phyloP scores from a whole-genome alignment of 2,888 invertebrate species.

The Sarcophaga subvicina region DNA sequence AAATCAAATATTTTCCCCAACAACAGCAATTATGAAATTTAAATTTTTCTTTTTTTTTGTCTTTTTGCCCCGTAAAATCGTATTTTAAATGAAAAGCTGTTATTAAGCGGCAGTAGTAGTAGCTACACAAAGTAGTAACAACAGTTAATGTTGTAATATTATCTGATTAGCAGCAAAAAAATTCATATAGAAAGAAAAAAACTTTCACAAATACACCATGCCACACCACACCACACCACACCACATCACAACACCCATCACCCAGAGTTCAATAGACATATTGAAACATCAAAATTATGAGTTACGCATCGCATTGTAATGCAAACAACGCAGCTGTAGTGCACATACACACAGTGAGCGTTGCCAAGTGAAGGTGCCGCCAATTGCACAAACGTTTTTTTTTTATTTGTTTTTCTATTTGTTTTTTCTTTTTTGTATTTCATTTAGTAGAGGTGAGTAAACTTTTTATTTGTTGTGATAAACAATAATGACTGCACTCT shows the following conservation, averaged over 20 bases:
- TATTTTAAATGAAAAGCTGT: too few species aligned
- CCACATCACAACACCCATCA: background rate
- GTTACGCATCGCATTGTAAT: conserved; percentile 44
- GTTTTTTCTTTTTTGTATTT: conserved; percentile 7
- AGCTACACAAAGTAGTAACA: too few species aligned
- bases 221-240: too few species aligned
- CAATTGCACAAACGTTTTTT: conserved; percentile 21
- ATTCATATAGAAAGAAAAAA: background rate
- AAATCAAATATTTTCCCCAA: too few species aligned
- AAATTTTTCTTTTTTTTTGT: too few species aligned
- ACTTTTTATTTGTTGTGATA: conserved; percentile 39
- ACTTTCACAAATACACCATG: conserved; percentile 51
- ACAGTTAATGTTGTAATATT: conserved; percentile 51
- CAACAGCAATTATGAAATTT: too few species aligned
- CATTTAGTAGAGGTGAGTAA: conserved; percentile 60
- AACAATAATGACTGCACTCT: conserved; percentile 3
- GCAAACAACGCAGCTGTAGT: too few species aligned
- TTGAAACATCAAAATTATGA: conserved; percentile 38
- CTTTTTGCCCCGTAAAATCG: too few species aligned
- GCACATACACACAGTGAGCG: background rate
- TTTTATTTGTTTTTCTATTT: background rate
- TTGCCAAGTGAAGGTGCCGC: conserved; percentile 67
- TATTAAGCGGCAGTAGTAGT: too few species aligned
- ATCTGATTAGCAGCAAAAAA: conserved; percentile 27
- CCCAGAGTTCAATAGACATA: conserved; percentile 61